Base-by-base conservation (phyloP, 2,113 vertebrate species). In the Anoplopoma fimbria region DNA sequence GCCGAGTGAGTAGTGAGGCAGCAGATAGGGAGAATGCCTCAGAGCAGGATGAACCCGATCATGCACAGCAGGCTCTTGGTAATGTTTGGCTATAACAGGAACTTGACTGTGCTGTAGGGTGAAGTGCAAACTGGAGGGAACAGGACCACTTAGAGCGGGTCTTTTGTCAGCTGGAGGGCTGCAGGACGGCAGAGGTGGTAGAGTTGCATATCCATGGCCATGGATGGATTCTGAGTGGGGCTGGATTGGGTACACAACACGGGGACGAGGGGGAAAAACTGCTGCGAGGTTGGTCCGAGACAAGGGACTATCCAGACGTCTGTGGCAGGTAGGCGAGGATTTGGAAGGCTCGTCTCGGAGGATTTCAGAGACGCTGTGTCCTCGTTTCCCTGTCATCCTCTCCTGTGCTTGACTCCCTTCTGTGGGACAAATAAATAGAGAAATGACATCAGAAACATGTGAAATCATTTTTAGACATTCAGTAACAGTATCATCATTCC, bases 311-410 rank as follows among this genome's bases (percentile, higher is more conserved):
- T 83, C 73, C 64, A 58, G 47, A 42, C 10, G 57, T 73, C 45
- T 84, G 69, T 60, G 45, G 55, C 51, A 45, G 63, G 49, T 36
- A 23, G 69, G 21, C 53, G 33, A 53, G 17, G 87, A 40, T 64
- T 86, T 89, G 62, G 86, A 75, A 2, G 88, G 87, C 15, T 93
- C 90, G 0, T 90, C 84, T 63, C 80, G 31, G 51, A 95, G 93
- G 64, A 95, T 95, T 79, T 95, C 94, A 13, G 83, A 92, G 34
- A 95, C 86, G 0, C 83, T 94, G 89, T 95, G 91, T 61, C 93
- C 95, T 69, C 88, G 73, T 79, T 94, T 95, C 7, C 6, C 80
- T 33, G 82, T 47, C 15, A 69, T 84, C 69, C 80, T 92, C 67
- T 83, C 57, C 34, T 62, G 69, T 49, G 45, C 38, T 36, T 34